Conservation (phyloP, 2,797 vertebrate species). For the Phalanger gymnotis region DNA sequence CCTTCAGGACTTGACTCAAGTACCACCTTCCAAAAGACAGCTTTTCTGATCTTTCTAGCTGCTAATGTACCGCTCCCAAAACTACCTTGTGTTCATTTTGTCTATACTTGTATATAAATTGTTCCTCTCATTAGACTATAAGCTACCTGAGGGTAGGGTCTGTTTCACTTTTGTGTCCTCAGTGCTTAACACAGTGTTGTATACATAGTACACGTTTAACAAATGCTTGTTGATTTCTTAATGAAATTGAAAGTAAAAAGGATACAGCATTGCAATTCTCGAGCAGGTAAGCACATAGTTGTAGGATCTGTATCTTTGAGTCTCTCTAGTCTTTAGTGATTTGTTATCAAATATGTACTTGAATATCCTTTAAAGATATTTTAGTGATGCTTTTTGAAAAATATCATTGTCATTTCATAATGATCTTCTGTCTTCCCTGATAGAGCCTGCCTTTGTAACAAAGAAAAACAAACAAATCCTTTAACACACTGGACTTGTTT, state of each 20-base stretch:
- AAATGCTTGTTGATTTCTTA: background rate
- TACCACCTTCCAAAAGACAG: background rate
- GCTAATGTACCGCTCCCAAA: background rate
- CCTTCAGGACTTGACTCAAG: background rate
- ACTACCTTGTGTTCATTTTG: background rate
- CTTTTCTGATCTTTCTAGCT: background rate
- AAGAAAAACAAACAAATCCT: no score
- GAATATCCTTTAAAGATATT: background rate
- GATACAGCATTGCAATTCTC: background rate
- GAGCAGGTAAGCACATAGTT: background rate
- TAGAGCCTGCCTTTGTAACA: background rate
- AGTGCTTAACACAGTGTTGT: background rate
- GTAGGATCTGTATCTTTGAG: background rate
- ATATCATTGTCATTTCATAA: background rate
- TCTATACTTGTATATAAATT: conserved; percentile 14
- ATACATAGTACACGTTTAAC: background rate
- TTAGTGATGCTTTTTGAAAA: background rate
- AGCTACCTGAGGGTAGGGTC: conserved; percentile 13
- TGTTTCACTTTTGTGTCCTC: conserved; percentile 24
- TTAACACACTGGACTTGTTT: background rate
- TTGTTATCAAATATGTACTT: background rate
- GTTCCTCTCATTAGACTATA: background rate
- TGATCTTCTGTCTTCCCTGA: background rate
- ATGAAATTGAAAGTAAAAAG: background rate
- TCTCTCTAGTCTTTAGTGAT: no score